Conservation (phyloP, 1,140 invertebrate genomes). For the Riptortus pedestris region DNA sequence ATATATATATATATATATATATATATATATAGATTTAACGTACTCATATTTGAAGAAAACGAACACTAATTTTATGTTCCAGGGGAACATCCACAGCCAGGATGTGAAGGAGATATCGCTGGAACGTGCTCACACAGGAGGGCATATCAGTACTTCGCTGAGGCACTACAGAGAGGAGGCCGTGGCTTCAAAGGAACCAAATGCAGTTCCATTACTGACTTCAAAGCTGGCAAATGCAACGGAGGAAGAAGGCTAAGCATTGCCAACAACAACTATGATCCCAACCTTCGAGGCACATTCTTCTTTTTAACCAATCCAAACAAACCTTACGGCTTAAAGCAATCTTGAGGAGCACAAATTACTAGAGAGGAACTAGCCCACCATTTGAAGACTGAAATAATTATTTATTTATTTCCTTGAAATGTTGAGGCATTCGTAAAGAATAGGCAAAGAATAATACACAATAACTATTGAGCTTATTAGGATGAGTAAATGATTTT, state of each 20-base stretch:
- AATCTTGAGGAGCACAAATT: slow-evolving; percentile 5
- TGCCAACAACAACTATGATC: neutral
- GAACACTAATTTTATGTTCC: too few relatives aligned
- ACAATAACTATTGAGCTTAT: too few relatives aligned
- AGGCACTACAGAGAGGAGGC: slow-evolving; percentile 37
- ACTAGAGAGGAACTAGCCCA: neutral
- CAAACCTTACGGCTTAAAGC: slow-evolving; percentile 13
- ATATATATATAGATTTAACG: too few relatives aligned
- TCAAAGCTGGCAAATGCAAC: slow-evolving; percentile 29
- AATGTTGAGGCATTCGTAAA: too few relatives aligned
- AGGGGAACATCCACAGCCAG: slow-evolving; percentile 46
- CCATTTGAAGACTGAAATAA: too few relatives aligned
- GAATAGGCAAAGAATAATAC: too few relatives aligned
- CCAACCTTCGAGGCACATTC: slow-evolving; percentile 11
- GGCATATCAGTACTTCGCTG: slow-evolving; percentile 42
- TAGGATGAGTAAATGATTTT: too few relatives aligned
- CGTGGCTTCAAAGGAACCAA: slow-evolving; percentile 39
- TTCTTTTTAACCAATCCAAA: slow-evolving; percentile 20
- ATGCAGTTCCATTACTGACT: slow-evolving; percentile 46
- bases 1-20: too few relatives aligned
- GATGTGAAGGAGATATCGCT: slow-evolving; percentile 40
- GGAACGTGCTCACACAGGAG: slow-evolving; percentile 42
- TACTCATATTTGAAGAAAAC: too few relatives aligned
- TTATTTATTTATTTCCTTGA: too few relatives aligned
- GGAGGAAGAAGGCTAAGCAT: neutral